Evolutionary conservation across 1,140 invertebrate species (phyloP), one percentile per base, ranked within the genome.

Genomic region (Eufriesea mexicana): DNA sequence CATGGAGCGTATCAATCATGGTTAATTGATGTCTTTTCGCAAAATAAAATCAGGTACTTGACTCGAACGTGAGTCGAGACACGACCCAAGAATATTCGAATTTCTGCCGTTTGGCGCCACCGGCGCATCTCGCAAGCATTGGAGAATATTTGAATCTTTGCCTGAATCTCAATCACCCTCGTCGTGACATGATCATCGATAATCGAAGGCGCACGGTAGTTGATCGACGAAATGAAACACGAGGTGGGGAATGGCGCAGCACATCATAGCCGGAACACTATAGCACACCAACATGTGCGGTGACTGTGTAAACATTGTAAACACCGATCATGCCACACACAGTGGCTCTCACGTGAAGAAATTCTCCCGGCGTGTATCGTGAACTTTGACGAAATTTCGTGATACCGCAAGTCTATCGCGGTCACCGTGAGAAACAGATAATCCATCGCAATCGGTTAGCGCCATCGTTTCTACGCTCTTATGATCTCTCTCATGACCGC

Each of bases 261-360:
- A 66, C 75, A 54, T 86, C 59, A 81, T 74, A 78, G 73, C 64
- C 75, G 23, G 62, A 71, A 35, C 66, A 20, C 59, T 81, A 81
- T 57, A 76, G 76, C 71, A 61, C 51, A 61, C 64, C 74, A 62
- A 85, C 86, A 75, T 85, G 74, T 84, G 74, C 64, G 82, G 54
- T 89, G 79, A 64, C 85, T 90, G 77, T 85, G 85, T 90, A 89
- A 89, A 90, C 84, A 90, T 84, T 86, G 84, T 90, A 86, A 87
- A 87, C 85, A 89, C 80, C 80, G 85, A 89, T 89, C 83, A 75
- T 87, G 82, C 73, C 84, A 67, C 42, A 67, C 42, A 78, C 81
- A 77, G 87, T 79, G 86, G 83, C 86, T 89, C 86, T 89, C 89
- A 84, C 59, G 35, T 70, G 67, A 49, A 28, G 45, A 42, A 64